Evolutionary conservation across 2,888 invertebrate genomes (phyloP).

Genomic region (Zele albiditarsus): DNA sequence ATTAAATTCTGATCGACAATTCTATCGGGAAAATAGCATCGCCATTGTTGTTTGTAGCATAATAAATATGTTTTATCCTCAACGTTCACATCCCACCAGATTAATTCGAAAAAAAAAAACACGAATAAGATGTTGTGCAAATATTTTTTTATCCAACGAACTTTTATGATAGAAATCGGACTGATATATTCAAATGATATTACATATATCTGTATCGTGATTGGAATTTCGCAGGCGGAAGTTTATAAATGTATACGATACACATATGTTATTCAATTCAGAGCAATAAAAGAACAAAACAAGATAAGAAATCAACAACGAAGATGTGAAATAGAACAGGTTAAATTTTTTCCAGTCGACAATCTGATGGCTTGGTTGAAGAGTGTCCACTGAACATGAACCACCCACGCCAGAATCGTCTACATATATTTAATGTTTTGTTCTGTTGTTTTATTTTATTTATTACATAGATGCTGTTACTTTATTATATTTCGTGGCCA

Average conservation of each 20-base stretch:
- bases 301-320: background rate
- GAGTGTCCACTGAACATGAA: conserved; percentile 19
- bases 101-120: no score
- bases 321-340: conserved; percentile 23
- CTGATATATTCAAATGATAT: background rate
- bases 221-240: background rate
- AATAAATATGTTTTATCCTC: no score
- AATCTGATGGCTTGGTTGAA: conserved; percentile 1
- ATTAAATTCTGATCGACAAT: no score
- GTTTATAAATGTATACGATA: background rate
- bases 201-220: background rate
- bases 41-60: no score
- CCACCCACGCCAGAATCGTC: conserved; percentile 25
- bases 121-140: no score
- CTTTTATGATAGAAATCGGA: background rate
- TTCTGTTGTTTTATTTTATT: conserved; percentile 5
- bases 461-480: conserved; percentile 1
- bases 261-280: background rate
- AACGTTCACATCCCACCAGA: no score
- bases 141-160: no score
- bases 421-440: conserved; percentile 18
- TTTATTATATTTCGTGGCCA: background rate
- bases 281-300: background rate
- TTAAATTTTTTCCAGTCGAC: conserved; percentile 6
- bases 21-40: no score